Base-by-base conservation (phyloP, 2,113 vertebrate genomes). In the Calyptomena viridis region DNA sequence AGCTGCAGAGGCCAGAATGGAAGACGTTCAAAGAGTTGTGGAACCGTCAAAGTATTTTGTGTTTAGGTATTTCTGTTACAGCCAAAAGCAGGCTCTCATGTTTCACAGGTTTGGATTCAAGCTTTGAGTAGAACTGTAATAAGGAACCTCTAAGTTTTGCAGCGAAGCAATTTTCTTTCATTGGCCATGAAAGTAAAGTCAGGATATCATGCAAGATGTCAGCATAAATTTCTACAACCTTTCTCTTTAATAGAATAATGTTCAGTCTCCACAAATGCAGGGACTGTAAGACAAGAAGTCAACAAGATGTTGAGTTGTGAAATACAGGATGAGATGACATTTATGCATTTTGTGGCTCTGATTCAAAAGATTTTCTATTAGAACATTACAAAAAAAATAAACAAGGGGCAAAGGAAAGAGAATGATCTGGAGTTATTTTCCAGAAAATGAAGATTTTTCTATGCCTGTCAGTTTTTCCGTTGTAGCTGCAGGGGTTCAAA, bases 91-190 rank as follows among this genome's bases (percentile, higher is more conserved):
- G 42, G 53, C 40, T 88, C 67, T 83, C 40, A 18, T 19, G 55
- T 93, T 96, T 94, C 84, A 93, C 44, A 72, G 72, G 49, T 80
- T 78, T 88, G 95, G 77, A 92, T 94, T 90, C 76, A 93, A 74
- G 44, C 62, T 97, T 95, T 75, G 75, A 91, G 79, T 47, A 90
- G 82, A 94, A 62, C 84, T 50, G 37, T 74, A 69, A 50, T 42
- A 93, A 95, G 66, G 66, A 95, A 74, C 27, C 69, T 90, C 17
- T 27, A 56, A 78, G 49, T 76, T 96, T 64, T 96, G 31, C 73
- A 84, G 60, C 42, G 79, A 94, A 96, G 78, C 10, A 25, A 90
- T 96, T 95, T 92, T 80, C 90, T 96, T 94, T 90, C 87, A 88
- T 39, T 95, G 89, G 92, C 66, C 83, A 94, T 4, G 1, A 92